phyloP scores from a whole-genome alignment of 2,797 vertebrate species.

The Diglossa cyanea region DNA sequence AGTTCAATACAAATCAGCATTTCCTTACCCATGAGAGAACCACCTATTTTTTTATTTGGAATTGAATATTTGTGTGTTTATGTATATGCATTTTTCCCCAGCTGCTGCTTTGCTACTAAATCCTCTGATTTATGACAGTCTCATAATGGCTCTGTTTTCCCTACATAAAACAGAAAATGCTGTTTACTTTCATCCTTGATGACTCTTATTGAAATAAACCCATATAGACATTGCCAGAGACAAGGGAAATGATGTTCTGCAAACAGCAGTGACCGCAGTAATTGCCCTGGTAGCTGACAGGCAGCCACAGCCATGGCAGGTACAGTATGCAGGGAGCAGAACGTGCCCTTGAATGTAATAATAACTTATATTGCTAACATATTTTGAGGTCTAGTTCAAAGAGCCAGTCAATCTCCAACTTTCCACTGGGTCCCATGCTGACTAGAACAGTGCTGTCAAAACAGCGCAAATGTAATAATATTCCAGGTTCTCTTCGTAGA shows the following conservation, averaged over 20 bases:
- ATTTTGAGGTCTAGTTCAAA: neutral
- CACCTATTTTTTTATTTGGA: neutral
- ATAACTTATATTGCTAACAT: accelerated
- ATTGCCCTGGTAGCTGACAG: neutral
- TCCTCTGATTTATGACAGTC: neutral
- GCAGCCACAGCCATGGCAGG: neutral
- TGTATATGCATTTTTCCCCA: neutral
- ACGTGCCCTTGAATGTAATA: neutral
- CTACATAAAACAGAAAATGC: neutral
- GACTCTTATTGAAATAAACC: neutral
- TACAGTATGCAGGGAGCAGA: neutral
- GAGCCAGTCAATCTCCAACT: neutral
- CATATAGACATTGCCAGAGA: neutral
- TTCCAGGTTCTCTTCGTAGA: accelerated
- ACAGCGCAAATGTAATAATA: neutral
- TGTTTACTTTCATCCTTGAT: neutral
- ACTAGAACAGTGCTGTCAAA: neutral
- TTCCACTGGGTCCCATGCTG: neutral
- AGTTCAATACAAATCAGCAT: neutral
- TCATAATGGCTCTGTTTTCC: neutral
- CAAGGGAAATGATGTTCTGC: neutral
- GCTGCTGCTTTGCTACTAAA: neutral
- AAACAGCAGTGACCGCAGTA: neutral
- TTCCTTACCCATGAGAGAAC: accelerated
- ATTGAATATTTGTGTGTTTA: neutral